A percentile compares a stretch with the other conserved stretches of the same genome.
These are phyloP conservation scores for Hestina assimilis DNA, from an alignment of 1,140 invertebrate genomes.

Conservation along the genomic window DNA sequence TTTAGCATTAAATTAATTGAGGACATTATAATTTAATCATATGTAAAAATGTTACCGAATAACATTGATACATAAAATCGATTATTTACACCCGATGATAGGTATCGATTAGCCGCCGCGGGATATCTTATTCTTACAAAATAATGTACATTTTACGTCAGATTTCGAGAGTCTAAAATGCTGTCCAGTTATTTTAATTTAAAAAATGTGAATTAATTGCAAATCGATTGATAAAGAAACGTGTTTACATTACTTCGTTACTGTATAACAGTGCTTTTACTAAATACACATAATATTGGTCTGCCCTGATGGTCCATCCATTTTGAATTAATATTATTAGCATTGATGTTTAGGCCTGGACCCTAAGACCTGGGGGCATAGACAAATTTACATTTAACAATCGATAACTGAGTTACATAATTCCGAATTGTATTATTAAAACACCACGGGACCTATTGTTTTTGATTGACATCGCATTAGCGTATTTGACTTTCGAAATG, in stretches of 20 bases:
- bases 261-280: too few species aligned
- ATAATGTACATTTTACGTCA: constrained; percentile 22
- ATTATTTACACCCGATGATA: constrained; percentile 37
- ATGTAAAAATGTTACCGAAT: constrained; percentile 11
- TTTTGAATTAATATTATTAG: too few species aligned
- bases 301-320: too few species aligned
- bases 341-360: too few species aligned
- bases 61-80: constrained; percentile 24
- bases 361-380: too few species aligned
- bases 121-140: constrained; percentile 24
- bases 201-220: constrained; percentile 11
- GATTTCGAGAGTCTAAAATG: constrained; percentile 7
- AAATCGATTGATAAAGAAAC: background rate
- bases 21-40: constrained; percentile 15
- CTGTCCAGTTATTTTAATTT: constrained; percentile 25
- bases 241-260: background rate
- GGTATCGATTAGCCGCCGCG: constrained; percentile 30
- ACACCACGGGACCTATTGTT: too few species aligned
- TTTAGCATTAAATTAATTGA: background rate
- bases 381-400: too few species aligned
- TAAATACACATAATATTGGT: too few species aligned
- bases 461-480: too few species aligned
- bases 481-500: too few species aligned
- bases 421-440: too few species aligned
- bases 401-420: too few species aligned